Evolutionary conservation across 2,888 invertebrate species (phyloP).

Genomic region (Caenorhabditis zanzibari): DNA sequence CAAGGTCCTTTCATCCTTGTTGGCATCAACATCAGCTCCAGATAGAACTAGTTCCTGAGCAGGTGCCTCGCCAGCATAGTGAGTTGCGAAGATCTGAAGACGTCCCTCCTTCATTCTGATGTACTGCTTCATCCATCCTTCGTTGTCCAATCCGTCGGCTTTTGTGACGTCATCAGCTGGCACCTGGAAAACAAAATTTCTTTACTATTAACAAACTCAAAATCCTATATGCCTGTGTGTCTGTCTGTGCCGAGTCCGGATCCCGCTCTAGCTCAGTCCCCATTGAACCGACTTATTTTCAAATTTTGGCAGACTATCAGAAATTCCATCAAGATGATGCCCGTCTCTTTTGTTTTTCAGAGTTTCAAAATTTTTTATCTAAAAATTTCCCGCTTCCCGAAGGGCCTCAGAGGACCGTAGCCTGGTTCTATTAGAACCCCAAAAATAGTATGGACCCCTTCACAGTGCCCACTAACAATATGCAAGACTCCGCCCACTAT

Average conservation of each 20-base stretch:
- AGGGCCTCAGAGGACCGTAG: no score
- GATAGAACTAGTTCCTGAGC: constrained; percentile 80
- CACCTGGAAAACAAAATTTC: constrained; percentile 41
- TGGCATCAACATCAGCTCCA: constrained; percentile 80
- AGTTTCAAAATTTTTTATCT: no score
- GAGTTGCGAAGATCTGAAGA: constrained; percentile 85
- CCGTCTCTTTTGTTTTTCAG: no score
- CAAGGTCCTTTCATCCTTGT: constrained; percentile 79
- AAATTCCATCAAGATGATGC: no score
- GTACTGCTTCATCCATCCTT: constrained; percentile 86
- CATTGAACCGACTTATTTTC: no score
- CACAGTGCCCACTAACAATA: not conserved
- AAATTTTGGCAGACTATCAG: no score
- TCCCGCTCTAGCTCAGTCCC: no score
- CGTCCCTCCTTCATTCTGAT: constrained; percentile 86
- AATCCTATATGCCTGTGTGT: no score
- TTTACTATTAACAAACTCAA: no score
- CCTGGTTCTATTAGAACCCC: no score
- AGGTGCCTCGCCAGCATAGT: constrained; percentile 82
- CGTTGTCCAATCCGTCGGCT: constrained; percentile 86
- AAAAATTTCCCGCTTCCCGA: no score
- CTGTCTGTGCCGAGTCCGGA: no score
- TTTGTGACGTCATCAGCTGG: constrained; percentile 79
- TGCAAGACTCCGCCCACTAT: constrained; percentile 20
- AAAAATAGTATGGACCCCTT: not conserved